These are phyloP conservation scores for Neria commutata DNA, from an alignment of 2,888 invertebrate species.

Conservation along the genomic window DNA sequence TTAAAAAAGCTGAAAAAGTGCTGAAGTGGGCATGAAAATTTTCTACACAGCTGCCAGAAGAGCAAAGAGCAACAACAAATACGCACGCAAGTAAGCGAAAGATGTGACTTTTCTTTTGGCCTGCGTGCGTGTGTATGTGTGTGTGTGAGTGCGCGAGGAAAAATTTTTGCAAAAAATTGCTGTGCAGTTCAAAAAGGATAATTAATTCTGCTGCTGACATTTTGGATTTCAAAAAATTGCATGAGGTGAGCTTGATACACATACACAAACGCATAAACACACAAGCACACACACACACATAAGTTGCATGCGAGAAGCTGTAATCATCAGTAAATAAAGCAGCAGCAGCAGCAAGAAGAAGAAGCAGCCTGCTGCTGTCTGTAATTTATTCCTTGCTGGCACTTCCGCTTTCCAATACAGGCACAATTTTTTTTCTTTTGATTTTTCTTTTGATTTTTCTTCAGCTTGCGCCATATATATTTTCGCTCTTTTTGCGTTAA, in stretches of 20 bases:
- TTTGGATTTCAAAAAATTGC: slow-evolving; percentile 25
- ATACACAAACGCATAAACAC: neutral
- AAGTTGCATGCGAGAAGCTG: too few species aligned
- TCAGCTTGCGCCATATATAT: neutral
- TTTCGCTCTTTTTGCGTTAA: too few species aligned
- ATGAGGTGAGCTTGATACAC: too few species aligned
- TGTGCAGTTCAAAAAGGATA: neutral
- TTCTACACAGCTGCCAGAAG: slow-evolving; percentile 17
- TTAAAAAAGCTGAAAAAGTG: too few species aligned
- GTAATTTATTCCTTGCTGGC: too few species aligned
- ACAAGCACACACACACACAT: neutral
- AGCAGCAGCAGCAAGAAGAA: neutral
- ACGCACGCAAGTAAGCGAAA: too few species aligned
- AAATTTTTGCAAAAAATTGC: slow-evolving; percentile 43
- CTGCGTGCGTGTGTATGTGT: neutral
- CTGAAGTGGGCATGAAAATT: too few species aligned
- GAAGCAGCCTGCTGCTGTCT: too few species aligned
- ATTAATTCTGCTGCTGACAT: slow-evolving; percentile 9
- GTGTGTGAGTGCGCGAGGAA: slow-evolving; percentile 3
- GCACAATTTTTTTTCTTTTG: slow-evolving; percentile 10
- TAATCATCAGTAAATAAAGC: neutral
- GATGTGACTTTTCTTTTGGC: slow-evolving; percentile 5
- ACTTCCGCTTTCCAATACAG: slow-evolving; percentile 14
- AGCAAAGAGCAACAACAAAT: slow-evolving; percentile 47
- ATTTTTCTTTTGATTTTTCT: neutral